Evolutionary conservation across 2,888 invertebrate species (phyloP).

Genomic region (Melieria omissa): DNA sequence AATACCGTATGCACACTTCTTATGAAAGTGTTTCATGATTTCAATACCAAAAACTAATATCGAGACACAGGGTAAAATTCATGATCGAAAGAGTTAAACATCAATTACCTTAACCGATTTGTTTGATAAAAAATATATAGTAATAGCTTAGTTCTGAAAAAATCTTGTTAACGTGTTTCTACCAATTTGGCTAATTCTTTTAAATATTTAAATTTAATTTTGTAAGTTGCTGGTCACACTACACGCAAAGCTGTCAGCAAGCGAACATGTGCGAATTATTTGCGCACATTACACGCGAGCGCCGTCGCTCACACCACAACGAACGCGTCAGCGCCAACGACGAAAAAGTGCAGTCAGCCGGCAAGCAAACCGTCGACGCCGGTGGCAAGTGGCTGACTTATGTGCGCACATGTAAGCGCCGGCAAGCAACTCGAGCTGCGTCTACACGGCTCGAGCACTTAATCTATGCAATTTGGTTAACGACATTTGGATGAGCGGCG

Average conservation of each 20-base stretch:
- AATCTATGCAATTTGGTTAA: constrained; percentile 65
- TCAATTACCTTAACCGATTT: too few species aligned
- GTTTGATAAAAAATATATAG: too few species aligned
- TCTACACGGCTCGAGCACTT: constrained; percentile 52
- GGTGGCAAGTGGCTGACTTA: neutral
- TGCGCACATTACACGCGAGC: constrained; percentile 17
- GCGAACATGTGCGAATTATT: constrained; percentile 32
- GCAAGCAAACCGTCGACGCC: neutral
- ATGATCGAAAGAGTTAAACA: too few species aligned
- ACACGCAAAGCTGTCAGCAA: neutral
- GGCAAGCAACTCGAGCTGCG: constrained; percentile 16
- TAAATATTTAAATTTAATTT: too few species aligned
- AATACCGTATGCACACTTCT: too few species aligned
- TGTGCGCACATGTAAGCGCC: neutral
- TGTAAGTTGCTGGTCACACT: too few species aligned
- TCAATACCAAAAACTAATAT: too few species aligned
- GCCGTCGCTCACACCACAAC: neutral
- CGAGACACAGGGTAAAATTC: too few species aligned
- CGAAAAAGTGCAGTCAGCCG: constrained; percentile 18
- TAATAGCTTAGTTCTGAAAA: too few species aligned
- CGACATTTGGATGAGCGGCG: constrained; percentile 56
- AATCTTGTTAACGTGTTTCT: too few species aligned
- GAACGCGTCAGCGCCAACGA: neutral
- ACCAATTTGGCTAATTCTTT: too few species aligned
- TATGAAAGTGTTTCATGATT: too few species aligned